phyloP scores from a whole-genome alignment of 1,140 invertebrate genomes.

The Pseudomyrmex gracilis region DNA sequence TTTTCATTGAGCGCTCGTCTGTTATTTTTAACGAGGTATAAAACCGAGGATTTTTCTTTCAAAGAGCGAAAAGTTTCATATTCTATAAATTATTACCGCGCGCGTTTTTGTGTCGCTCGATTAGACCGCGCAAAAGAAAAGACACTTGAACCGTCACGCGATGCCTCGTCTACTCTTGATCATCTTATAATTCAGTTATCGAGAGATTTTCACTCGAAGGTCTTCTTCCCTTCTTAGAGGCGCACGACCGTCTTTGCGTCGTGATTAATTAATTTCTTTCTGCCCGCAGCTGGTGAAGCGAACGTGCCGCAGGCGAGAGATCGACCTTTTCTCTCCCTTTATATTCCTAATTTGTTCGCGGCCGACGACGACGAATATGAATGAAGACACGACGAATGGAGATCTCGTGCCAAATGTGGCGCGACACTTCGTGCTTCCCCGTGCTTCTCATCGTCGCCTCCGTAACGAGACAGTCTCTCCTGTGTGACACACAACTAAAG shows the following conservation, averaged over 20 bases:
- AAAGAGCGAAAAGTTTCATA: too few species aligned
- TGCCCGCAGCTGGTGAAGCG: constrained; percentile 20
- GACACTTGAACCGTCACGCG: too few species aligned
- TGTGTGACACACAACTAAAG: background rate
- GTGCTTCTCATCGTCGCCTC: background rate
- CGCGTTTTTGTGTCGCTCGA: too few species aligned
- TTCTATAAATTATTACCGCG: too few species aligned
- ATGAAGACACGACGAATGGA: constrained; percentile 48
- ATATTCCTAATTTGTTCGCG: constrained; percentile 36
- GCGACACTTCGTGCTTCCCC: constrained; percentile 11
- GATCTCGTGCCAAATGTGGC: constrained; percentile 52
- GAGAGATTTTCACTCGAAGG: background rate
- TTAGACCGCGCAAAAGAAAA: too few species aligned
- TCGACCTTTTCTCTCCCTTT: constrained; percentile 6
- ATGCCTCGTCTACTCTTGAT: background rate
- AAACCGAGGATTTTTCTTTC: too few species aligned
- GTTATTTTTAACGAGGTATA: too few species aligned
- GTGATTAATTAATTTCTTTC: constrained; percentile 45
- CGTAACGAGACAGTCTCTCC: constrained; percentile 26
- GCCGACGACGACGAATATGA: constrained; percentile 32
- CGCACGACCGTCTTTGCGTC: background rate
- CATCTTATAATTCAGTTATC: background rate
- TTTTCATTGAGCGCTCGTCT: too few species aligned
- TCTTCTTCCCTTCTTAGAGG: background rate
- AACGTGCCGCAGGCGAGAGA: constrained; percentile 8